Evolutionary conservation across 2,113 vertebrate species (phyloP).

Genomic region (Pterocles gutturalis): DNA sequence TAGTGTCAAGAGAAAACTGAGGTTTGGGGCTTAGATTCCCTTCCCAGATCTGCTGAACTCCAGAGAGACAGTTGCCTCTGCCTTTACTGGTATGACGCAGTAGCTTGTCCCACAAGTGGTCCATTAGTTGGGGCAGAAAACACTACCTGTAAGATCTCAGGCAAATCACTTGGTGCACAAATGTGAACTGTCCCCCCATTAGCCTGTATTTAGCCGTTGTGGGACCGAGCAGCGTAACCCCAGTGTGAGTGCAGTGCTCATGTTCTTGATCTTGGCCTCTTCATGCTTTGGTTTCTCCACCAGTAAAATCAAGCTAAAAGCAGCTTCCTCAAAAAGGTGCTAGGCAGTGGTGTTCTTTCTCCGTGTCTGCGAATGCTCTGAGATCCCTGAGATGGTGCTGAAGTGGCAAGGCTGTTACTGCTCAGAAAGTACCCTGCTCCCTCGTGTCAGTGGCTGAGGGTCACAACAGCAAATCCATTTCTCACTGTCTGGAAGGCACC

Average conservation of each 20-base stretch:
- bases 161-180: neutral
- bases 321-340: neutral
- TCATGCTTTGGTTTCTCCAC: neutral
- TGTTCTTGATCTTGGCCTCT: neutral
- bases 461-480: neutral
- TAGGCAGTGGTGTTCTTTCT: neutral
- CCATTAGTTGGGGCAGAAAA: neutral
- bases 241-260: accelerated
- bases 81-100: neutral
- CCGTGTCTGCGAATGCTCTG: neutral
- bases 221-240: neutral
- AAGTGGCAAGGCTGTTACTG: neutral
- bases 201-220: neutral
- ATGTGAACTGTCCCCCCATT: neutral
- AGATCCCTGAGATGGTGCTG: neutral
- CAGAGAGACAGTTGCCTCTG: neutral
- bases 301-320: neutral
- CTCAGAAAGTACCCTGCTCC: neutral
- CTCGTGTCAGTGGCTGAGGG: neutral
- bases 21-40: neutral
- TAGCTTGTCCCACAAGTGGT: neutral
- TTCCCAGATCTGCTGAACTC: neutral
- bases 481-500: neutral
- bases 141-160: neutral
- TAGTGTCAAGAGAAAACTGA: neutral